Conservation (phyloP, 1,140 invertebrate species). For the Whitmania pigra region DNA sequence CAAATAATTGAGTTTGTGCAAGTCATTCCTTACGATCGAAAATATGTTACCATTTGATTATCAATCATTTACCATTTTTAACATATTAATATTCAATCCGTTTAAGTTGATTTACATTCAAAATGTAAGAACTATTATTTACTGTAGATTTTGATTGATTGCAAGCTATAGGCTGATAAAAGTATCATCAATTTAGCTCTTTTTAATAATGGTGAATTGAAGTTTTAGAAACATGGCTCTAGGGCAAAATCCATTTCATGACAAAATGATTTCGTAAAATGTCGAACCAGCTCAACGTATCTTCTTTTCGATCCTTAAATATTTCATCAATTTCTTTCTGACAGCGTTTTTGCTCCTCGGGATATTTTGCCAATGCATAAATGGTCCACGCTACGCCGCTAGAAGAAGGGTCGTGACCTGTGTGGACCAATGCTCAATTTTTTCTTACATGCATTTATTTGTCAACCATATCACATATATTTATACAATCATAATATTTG, state of each 20-base stretch:
- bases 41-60: background rate
- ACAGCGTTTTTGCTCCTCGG: constrained; percentile 61
- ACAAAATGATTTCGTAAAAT: background rate
- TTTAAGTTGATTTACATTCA: no score
- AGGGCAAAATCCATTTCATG: background rate
- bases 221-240: no score
- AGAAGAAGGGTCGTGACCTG: constrained; percentile 46
- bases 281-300: background rate
- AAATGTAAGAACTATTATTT: no score
- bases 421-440: no score
- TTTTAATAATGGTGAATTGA: no score
- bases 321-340: constrained; percentile 65
- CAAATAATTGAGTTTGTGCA: constrained; percentile 37
- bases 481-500: no score
- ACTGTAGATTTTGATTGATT: no score
- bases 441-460: no score
- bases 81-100: background rate
- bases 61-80: background rate
- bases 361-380: constrained; percentile 59
- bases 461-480: no score
- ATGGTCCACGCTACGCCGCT: constrained; percentile 57
- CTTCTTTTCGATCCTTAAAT: constrained; percentile 35
- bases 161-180: no score
- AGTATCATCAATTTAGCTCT: no score
- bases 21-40: constrained; percentile 27